Percentiles rank a stretch among this genome's conserved stretches.
Evolutionary conservation across 2,113 vertebrate genomes (phyloP).

Genomic region (Sinocyclocheilus grahami): DNA sequence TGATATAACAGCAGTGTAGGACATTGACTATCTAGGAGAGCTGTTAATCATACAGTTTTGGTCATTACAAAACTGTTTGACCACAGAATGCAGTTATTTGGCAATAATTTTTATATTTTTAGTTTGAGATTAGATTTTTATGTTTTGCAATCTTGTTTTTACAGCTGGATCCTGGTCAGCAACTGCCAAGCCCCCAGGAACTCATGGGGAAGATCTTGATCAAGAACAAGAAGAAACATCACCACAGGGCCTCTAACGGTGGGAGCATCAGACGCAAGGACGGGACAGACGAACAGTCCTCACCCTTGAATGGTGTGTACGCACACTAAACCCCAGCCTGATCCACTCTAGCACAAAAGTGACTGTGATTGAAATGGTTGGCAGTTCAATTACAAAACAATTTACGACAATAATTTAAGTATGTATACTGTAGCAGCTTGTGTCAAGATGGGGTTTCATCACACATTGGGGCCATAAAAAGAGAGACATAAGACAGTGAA

Average conservation of each 20-base stretch:
- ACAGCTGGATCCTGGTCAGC: conserved; percentile 78
- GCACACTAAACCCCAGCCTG: background rate
- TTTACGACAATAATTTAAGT: background rate
- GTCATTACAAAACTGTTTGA: background rate
- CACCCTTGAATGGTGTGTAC: conserved; percentile 71
- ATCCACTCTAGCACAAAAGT: background rate
- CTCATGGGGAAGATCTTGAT: conserved; percentile 88
- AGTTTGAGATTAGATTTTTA: background rate
- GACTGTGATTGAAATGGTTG: background rate
- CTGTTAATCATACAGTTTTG: background rate
- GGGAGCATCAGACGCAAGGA: conserved; percentile 76
- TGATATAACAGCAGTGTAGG: background rate
- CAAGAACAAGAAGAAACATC: conserved; percentile 89
- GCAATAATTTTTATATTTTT: background rate
- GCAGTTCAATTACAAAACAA: background rate
- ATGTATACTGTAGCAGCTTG: background rate
- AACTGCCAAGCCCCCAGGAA: conserved; percentile 84
- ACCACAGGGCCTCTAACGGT: conserved; percentile 68
- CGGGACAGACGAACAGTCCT: conserved; percentile 75
- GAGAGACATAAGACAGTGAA: background rate
- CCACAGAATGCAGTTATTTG: background rate
- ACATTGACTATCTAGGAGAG: background rate
- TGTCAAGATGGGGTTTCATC: background rate
- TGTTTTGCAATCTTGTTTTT: background rate
- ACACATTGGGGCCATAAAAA: background rate